Evolutionary conservation across 2,888 invertebrate species (phyloP).

Genomic region (Aleiodes alternator): DNA sequence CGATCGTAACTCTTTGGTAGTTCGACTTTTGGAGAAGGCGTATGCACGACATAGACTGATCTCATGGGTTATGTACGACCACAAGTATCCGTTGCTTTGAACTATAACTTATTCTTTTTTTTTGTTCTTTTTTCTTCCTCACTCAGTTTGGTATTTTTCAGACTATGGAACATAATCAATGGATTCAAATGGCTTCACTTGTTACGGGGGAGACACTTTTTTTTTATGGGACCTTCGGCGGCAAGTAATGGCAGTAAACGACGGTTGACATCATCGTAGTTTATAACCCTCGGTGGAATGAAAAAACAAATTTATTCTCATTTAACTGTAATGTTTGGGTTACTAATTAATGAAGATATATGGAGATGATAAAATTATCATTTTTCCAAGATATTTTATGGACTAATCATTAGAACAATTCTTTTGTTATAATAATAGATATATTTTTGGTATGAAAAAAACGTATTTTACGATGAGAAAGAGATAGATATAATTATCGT

Average conservation of each 20-base stretch:
- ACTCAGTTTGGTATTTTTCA: background rate
- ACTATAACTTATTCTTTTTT: constrained; percentile 6
- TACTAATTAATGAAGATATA: constrained; percentile 21
- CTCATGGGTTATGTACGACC: constrained; percentile 21
- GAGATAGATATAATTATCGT: no score
- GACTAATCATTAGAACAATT: no score
- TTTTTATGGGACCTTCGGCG: constrained; percentile 31
- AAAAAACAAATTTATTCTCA: constrained; percentile 5
- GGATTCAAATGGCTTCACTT: constrained; percentile 19
- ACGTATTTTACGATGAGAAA: no score
- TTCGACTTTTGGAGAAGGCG: constrained; percentile 4
- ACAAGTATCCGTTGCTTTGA: constrained; percentile 7
- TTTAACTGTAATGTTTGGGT: constrained; percentile 3
- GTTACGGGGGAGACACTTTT: background rate
- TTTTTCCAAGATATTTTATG: no score
- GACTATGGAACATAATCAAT: constrained; percentile 17
- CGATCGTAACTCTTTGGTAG: constrained; percentile 62
- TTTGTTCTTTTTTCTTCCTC: background rate
- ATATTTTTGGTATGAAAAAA: no score
- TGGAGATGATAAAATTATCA: background rate
- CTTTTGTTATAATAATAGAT: no score
- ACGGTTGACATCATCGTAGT: constrained; percentile 29
- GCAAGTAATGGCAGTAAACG: constrained; percentile 29
- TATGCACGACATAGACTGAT: constrained; percentile 4
- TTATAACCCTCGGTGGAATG: constrained; percentile 5